Evolutionary conservation across 2,797 vertebrate genomes (phyloP), one percentile per base, ranked within the genome.

Genomic region (Pseudomugil tenellus): DNA sequence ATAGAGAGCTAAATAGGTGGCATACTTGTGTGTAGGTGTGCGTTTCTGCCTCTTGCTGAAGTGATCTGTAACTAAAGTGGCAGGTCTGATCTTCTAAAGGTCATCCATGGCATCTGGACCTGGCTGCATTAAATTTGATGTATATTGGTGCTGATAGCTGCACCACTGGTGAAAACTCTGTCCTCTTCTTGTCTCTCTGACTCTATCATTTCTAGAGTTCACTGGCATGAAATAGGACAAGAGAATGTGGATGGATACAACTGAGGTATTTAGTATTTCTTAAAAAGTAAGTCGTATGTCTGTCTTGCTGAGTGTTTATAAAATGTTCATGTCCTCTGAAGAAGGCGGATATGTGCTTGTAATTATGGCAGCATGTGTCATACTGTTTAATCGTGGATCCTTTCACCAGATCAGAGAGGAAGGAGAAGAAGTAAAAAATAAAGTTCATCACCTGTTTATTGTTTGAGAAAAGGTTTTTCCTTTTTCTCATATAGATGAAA

Each of bases 31-130:
- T 80, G 61, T 63, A 53, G 11, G 61, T 60, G 58, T 55, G 71
- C 55, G 57, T 64, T 58, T 72, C 58, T 48, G 63, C 63, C 52
- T 86, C 64, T 67, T 86, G 43, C 67, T 48, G 70, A 86, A 91
- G 90, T 93, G 91, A 92, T 93, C 86, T 87, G 86, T 92, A 89
- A 82, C 84, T 83, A 67, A 89, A 88, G 92, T 93, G 93, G 93
- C 93, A 94, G 92, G 84, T 89, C 87, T 90, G 91, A 91, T 92
- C 91, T 92, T 91, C 87, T 81, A 94, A 95, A 95, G 93, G 94
- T 95, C 94, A 92, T 75, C 84, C 79, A 76, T 91, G 91, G 92
- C 91, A 94, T 93, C 89, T 84, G 85, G 87, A 88, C 84, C 78
- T 31, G 76, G 79, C 79, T 84, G 86, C 84, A 89, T 88, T 74